These are phyloP conservation scores for Platorchestia sp. DNA, from an alignment of 1,140 invertebrate species.

Conservation along the genomic window DNA sequence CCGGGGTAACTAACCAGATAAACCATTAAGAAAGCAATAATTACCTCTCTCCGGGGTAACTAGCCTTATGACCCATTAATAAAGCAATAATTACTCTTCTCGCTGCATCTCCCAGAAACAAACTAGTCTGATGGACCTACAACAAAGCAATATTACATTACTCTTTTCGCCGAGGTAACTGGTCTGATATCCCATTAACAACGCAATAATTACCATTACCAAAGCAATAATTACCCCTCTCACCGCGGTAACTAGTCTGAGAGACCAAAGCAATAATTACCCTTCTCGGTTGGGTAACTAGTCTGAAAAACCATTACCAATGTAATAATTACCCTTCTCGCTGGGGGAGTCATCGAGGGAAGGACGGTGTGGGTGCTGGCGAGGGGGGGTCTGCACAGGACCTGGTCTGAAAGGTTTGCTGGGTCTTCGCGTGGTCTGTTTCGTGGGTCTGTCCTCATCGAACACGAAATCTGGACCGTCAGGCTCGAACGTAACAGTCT, in stretches of 20 bases:
- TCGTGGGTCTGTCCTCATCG: not conserved
- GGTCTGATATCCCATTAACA: too few species aligned
- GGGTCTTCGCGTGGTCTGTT: not conserved
- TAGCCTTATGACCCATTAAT: too few species aligned
- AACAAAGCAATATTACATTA: too few species aligned
- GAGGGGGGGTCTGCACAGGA: not conserved
- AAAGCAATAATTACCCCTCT: not conserved
- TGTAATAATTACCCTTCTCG: conserved; percentile 1
- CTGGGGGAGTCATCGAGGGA: not conserved
- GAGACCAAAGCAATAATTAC: not conserved
- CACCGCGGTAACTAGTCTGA: too few species aligned
- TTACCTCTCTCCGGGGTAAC: too few species aligned
- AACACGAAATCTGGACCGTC: not conserved
- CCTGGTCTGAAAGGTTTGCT: conserved; percentile 44
- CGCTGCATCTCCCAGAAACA: not conserved
- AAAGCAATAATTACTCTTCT: too few species aligned
- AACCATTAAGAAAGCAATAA: too few species aligned
- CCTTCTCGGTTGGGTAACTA: not conserved
- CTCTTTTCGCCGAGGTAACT: too few species aligned
- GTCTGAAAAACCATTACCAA: too few species aligned
- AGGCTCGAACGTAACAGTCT: not conserved
- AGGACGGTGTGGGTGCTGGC: not conserved
- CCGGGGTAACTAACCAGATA: too few species aligned
- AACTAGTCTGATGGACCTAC: not conserved
- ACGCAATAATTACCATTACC: too few species aligned